Conservation (phyloP, 2,888 invertebrate species). For the Lasioglossum morio region DNA sequence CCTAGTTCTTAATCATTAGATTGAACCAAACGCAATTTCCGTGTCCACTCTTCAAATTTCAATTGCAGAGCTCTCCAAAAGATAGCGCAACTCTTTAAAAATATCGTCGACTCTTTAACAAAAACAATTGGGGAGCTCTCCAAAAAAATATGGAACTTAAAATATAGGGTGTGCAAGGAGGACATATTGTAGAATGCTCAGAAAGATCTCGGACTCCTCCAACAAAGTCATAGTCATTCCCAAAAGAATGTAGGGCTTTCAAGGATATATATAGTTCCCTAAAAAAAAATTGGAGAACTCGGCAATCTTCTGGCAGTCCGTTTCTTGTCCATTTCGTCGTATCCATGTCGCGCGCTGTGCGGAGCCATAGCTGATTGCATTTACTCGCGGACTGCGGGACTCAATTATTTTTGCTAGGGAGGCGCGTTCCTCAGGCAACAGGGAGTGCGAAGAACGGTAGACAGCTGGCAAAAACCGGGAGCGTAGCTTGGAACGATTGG, state of each 20-base stretch:
- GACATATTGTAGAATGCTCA: too few species aligned
- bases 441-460: constrained; percentile 8
- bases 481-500: constrained; percentile 46
- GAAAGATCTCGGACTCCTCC: too few species aligned
- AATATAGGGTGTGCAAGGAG: too few species aligned
- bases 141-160: too few species aligned
- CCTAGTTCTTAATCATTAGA: neutral
- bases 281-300: too few species aligned
- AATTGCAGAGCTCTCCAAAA: neutral
- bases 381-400: constrained; percentile 31
- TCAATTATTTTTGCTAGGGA: constrained; percentile 70
- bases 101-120: too few species aligned
- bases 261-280: too few species aligned
- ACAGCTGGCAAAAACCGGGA: constrained; percentile 8
- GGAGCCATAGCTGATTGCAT: constrained; percentile 53
- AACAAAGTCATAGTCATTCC: too few species aligned
- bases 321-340: constrained; percentile 7
- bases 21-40: neutral
- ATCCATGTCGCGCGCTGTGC: neutral
- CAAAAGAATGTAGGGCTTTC: neutral
- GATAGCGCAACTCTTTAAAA: neutral
- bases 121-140: too few species aligned
- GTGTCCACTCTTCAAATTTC: neutral
- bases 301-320: neutral
- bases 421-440: constrained; percentile 28